Conservation (phyloP, 1,140 invertebrate genomes). For the Bicyclus anynana region DNA sequence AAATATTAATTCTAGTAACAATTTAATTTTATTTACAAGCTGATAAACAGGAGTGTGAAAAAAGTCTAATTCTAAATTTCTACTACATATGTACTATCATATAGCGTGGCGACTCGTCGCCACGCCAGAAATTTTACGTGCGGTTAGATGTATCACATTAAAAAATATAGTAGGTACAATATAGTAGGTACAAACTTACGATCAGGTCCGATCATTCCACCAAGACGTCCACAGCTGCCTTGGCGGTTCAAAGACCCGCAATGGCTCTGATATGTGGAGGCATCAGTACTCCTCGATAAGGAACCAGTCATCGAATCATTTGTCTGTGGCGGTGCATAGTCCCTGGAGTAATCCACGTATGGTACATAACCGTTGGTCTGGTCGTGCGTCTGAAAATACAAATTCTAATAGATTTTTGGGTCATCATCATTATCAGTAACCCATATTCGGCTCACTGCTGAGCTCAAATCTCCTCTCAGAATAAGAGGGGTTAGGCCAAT, state of each 20-base stretch:
- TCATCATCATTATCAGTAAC: too few relatives aligned
- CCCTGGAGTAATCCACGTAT: slow-evolving; percentile 89
- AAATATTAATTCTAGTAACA: too few relatives aligned
- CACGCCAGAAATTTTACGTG: too few relatives aligned
- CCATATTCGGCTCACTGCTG: too few relatives aligned
- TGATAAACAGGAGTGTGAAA: too few relatives aligned
- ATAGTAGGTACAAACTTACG: slow-evolving; percentile 25
- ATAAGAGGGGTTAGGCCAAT: too few relatives aligned
- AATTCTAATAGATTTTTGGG: background rate
- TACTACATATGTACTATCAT: too few relatives aligned
- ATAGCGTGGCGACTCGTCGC: too few relatives aligned
- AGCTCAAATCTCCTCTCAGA: too few relatives aligned
- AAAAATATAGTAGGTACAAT: background rate
- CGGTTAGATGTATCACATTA: too few relatives aligned
- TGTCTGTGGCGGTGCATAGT: slow-evolving; percentile 86
- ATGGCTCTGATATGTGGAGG: slow-evolving; percentile 50
- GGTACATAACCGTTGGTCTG: slow-evolving; percentile 93
- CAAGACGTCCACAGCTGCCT: slow-evolving; percentile 51
- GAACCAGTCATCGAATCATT: slow-evolving; percentile 51
- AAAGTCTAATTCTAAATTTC: too few relatives aligned
- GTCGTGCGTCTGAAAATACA: slow-evolving; percentile 81
- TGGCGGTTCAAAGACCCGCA: slow-evolving; percentile 54
- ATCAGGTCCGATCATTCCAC: slow-evolving; percentile 56
- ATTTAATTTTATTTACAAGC: too few relatives aligned
- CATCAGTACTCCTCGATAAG: slow-evolving; percentile 54